phyloP scores from a whole-genome alignment of 2,797 vertebrate genomes.

The Rousettus madagascariensis region DNA sequence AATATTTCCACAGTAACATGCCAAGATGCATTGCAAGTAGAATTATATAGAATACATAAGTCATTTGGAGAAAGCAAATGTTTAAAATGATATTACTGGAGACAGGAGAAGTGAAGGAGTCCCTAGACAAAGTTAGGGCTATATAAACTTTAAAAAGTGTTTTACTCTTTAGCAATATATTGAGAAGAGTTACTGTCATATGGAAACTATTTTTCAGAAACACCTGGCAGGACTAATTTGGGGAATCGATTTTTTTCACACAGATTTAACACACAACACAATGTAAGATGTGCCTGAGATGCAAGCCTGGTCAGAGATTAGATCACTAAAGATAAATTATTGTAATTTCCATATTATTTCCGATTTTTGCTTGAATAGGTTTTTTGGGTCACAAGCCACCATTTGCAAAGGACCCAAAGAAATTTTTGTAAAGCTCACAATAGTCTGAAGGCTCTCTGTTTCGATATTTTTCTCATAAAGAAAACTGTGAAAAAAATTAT shows the following conservation, averaged over 20 bases:
- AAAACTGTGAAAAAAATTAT: neutral
- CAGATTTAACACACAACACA: constrained; percentile 34
- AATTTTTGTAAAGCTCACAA: constrained; percentile 5
- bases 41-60: neutral
- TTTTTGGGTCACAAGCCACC: neutral
- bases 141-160: neutral
- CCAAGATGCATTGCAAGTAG: constrained; percentile 27
- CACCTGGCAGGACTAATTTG: constrained; percentile 59
- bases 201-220: constrained; percentile 70
- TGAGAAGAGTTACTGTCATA: constrained; percentile 53
- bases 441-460: neutral
- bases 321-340: neutral
- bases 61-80: constrained; percentile 49
- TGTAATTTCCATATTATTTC: constrained; percentile 22
- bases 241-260: neutral
- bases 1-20: constrained; percentile 51
- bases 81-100: constrained; percentile 52
- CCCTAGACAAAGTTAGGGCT: constrained; percentile 52
- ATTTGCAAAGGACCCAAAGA: neutral
- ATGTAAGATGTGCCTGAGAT: constrained; percentile 19
- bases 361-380: neutral
- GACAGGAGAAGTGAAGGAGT: constrained; percentile 53
- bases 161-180: constrained; percentile 52
- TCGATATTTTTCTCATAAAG: constrained; percentile 36
- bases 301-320: constrained; percentile 8